Evolutionary conservation across 2,113 vertebrate genomes (phyloP).

Genomic region (Paramisgurnus dabryanus): DNA sequence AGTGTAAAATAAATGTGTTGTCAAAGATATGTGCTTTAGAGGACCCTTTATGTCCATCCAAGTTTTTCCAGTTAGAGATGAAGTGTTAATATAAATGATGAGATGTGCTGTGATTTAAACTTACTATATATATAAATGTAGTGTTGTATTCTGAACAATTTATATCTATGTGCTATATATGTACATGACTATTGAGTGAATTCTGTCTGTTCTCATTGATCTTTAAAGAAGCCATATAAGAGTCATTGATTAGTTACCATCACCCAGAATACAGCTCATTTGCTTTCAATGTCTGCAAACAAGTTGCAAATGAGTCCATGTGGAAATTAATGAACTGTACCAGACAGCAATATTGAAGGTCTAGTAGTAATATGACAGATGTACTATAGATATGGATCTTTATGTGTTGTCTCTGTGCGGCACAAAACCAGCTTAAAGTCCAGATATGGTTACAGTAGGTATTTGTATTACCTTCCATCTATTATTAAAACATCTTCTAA

Average conservation of each 20-base stretch:
- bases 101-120: no score
- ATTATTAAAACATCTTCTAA: conserved; percentile 58
- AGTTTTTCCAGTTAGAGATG: no score
- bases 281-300: background rate
- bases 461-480: conserved; percentile 58
- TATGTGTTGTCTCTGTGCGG: conserved; percentile 25
- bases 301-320: background rate
- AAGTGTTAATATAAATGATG: no score
- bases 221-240: background rate
- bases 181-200: background rate
- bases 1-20: no score
- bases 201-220: background rate
- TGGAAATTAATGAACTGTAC: background rate
- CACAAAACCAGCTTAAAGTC: conserved; percentile 32
- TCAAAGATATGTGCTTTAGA: no score
- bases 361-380: background rate
- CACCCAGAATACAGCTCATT: background rate
- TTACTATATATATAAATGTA: no score
- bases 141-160: background rate
- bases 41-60: no score
- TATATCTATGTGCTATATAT: background rate
- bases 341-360: background rate
- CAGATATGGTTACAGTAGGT: conserved; percentile 49
- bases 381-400: background rate
- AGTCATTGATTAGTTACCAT: background rate